These are phyloP conservation scores for Bovichtus variegatus DNA, from an alignment of 2,797 vertebrate species.

Conservation along the genomic window DNA sequence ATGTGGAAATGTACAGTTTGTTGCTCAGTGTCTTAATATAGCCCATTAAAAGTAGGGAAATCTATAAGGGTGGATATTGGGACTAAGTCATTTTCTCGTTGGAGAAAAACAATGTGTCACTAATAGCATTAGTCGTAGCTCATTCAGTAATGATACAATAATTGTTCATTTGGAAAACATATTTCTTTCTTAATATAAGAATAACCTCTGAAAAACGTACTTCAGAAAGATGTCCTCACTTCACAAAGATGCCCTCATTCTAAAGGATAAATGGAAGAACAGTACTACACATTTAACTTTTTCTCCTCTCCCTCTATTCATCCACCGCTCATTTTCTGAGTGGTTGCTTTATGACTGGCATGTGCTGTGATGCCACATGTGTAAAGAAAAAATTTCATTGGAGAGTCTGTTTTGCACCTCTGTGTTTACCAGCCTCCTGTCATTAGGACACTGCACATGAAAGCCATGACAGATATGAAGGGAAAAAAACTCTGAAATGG, in stretches of 20 bases:
- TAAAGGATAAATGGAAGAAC: not conserved
- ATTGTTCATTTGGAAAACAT: too few relatives aligned
- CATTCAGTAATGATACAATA: not conserved
- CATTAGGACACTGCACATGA: constrained; percentile 59
- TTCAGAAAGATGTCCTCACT: not conserved
- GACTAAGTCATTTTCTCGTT: not conserved
- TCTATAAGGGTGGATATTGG: not conserved
- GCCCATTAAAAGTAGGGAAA: not conserved
- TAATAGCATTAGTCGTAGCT: not conserved
- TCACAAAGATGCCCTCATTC: not conserved
- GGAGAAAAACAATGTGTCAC: not conserved
- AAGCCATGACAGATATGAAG: constrained; percentile 52
- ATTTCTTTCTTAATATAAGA: too few relatives aligned
- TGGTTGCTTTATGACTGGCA: constrained; percentile 35
- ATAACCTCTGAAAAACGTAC: not conserved
- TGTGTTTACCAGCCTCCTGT: constrained; percentile 56
- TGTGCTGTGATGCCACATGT: constrained; percentile 32
- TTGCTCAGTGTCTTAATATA: not conserved
- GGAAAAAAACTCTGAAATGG: constrained; percentile 40
- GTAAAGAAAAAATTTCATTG: constrained; percentile 40
- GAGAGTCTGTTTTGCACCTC: constrained; percentile 52
- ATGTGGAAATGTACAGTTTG: not conserved
- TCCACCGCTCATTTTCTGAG: not conserved
- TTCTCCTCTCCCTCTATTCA: not conserved
- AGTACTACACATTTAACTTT: not conserved